These are phyloP conservation scores for Stratiolaelaps scimitus DNA, from an alignment of 1,140 invertebrate species.

Conservation along the genomic window DNA sequence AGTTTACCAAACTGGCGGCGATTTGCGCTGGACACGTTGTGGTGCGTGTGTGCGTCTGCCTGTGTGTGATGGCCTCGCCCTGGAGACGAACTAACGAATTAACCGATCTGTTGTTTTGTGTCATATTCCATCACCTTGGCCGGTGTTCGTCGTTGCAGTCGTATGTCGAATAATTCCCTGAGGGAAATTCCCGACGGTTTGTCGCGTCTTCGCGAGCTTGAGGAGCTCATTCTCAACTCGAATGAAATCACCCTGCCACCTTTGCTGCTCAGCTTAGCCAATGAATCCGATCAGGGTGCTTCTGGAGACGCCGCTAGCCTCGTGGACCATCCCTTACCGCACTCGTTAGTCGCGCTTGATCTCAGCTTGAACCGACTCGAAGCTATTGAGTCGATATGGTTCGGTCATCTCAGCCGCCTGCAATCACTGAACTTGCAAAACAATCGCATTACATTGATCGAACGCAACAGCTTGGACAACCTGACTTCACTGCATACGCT, in stretches of 20 bases:
- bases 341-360: conserved; percentile 11
- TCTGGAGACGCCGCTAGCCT: too few species aligned
- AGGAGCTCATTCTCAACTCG: conserved; percentile 13
- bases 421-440: conserved; percentile 52
- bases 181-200: conserved; percentile 5
- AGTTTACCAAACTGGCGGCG: too few species aligned
- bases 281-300: conserved; percentile 5
- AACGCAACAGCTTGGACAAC: conserved; percentile 55
- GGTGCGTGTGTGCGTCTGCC: too few species aligned
- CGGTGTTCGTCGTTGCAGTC: conserved; percentile 1
- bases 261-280: not conserved
- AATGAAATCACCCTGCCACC: conserved; percentile 8
- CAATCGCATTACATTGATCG: conserved; percentile 57
- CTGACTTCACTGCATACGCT: conserved; percentile 58
- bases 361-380: conserved; percentile 8
- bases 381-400: not conserved
- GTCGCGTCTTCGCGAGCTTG: conserved; percentile 7
- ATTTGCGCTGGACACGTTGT: too few species aligned
- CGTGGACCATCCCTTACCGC: not conserved
- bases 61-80: too few species aligned
- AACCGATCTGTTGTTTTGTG: too few species aligned
- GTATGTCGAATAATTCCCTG: conserved; percentile 17
- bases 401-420: conserved; percentile 10
- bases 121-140: too few species aligned
- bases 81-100: too few species aligned